Evolutionary conservation across 2,888 invertebrate species (phyloP).

Genomic region (Pardosa pseudoannulata): DNA sequence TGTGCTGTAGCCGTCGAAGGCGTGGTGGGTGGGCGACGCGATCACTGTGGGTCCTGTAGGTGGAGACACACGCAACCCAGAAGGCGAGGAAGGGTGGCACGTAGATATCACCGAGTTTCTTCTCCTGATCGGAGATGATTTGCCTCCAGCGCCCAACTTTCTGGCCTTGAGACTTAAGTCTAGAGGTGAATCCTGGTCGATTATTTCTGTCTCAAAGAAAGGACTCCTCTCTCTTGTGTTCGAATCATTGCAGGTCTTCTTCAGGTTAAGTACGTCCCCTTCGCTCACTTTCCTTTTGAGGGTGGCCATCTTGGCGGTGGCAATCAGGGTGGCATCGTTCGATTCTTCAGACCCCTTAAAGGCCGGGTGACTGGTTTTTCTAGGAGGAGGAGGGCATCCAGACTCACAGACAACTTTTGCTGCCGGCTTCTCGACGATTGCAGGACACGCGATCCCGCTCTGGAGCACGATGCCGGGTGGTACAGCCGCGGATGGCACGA

Average conservation of each 20-base stretch:
- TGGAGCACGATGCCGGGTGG: slow-evolving; percentile 78
- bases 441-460: slow-evolving; percentile 28
- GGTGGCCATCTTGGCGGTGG: not conserved
- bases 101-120: slow-evolving; percentile 26
- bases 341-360: slow-evolving; percentile 14
- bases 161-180: slow-evolving; percentile 59
- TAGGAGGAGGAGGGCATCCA: slow-evolving; percentile 30
- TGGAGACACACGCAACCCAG: slow-evolving; percentile 21
- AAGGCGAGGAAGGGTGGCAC: slow-evolving; percentile 5
- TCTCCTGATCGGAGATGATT: slow-evolving; percentile 13
- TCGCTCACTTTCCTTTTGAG: slow-evolving; percentile 55
- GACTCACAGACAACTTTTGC: slow-evolving; percentile 16
- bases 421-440: slow-evolving; percentile 34
- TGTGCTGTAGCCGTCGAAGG: slow-evolving; percentile 28
- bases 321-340: not conserved
- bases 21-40: slow-evolving; percentile 9
- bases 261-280: slow-evolving; percentile 53
- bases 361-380: slow-evolving; percentile 50
- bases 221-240: not conserved
- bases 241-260: slow-evolving; percentile 33
- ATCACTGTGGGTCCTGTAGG: slow-evolving; percentile 16
- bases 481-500: slow-evolving; percentile 80
- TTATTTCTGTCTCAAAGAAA: not conserved
- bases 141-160: not conserved
- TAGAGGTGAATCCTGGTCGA: slow-evolving; percentile 34